Base-by-base conservation (phyloP, 1,140 invertebrate genomes). In the Harpegnathos saltator region DNA sequence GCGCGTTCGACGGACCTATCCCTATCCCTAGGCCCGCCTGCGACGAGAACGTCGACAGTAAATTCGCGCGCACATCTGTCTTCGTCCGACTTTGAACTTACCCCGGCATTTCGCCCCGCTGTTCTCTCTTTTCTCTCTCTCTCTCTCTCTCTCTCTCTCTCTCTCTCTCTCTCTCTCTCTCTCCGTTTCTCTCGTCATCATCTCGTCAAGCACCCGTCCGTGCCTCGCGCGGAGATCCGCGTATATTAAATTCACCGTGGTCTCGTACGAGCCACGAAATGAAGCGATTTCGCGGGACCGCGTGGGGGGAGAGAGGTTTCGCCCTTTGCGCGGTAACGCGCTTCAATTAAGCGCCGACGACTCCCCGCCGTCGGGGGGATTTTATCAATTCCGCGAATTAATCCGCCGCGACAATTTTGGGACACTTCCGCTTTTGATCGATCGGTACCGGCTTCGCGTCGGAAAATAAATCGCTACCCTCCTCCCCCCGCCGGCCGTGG, bases 251-350 rank as follows among this genome's bases (percentile, higher is more conserved):
- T 89, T 89, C 86, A 85, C 85, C 90, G 87, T 89, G 69, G 85
- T 83, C 80, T 85, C 87, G 87, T 89, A 90, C 83, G 89, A 91
- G 88, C 91, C 89, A 89, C 89, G 89, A 91, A 92, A 92, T 92
- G 90, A 92, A 92, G 92, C 88, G 90, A 92, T 92, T 92, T 91
- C 88, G 87, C 81, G 87, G 38, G 65, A 66, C 63, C 86, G 66
- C 86, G 77, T 56, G 81, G 56, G 63, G 56, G 63, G 58, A 44
- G 38, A 44, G 38, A 62, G 65, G 52, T 29, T 68, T 59, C 33
- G 52, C 17, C 9, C 62, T 19, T 68, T n/a, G 58, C 81, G 59
- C 78, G 68, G 73, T 89, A 86, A 84, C 84, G 84, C 33, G 85
- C 83, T 77, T 88, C 88, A 89, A 89, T 89, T 89, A 89, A 89